Conservation (phyloP, 2,113 vertebrate genomes). For the Lamprologus ornatipinnis region DNA sequence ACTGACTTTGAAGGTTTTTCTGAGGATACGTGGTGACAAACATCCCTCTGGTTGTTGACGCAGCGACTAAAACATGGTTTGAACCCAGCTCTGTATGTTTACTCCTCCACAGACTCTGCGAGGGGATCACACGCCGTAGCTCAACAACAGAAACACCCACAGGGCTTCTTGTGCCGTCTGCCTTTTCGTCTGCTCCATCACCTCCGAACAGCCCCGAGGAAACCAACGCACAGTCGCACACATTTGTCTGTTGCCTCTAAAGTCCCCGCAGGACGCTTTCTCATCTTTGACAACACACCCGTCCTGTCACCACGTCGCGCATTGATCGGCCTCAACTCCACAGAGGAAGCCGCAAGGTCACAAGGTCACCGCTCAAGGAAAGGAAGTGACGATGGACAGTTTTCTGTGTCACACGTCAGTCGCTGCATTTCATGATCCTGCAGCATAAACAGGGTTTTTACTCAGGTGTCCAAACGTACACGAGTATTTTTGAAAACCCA, state of each 20-base stretch:
- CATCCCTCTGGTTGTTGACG: background rate
- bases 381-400: conserved; percentile 22
- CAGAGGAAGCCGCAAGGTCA: background rate
- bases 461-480: fast-evolving
- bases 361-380: conserved; percentile 18
- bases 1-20: background rate
- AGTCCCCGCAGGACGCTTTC: conserved; percentile 9
- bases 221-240: background rate
- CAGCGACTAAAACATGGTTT: background rate
- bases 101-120: background rate
- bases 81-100: background rate
- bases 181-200: background rate
- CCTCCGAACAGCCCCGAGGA: background rate
- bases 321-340: background rate
- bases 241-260: background rate
- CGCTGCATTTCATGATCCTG: background rate
- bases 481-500: fast-evolving
- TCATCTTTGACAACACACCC: background rate
- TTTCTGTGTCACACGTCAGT: background rate
- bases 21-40: background rate
- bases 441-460: background rate
- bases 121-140: background rate
- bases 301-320: background rate
- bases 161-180: background rate
- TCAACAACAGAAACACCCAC: background rate